Percentiles rank a stretch among this genome's conserved stretches.
phyloP scores from a whole-genome alignment of 2,888 invertebrate genomes.

The Sussaba pulchella region DNA sequence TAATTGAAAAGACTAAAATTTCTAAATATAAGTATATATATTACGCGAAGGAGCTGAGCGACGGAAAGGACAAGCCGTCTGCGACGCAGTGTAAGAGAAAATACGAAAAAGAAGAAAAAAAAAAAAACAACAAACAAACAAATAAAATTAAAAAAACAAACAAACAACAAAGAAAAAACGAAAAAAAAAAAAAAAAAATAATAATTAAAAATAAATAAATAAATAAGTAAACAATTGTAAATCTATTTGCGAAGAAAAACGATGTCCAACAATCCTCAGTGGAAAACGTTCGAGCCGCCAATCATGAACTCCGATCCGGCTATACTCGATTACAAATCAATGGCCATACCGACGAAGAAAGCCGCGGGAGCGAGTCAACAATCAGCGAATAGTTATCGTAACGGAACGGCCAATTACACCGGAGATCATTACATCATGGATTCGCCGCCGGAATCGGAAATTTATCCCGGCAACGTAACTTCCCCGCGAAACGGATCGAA shows the following conservation, averaged over 20 bases:
- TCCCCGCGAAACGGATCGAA: conserved; percentile 81
- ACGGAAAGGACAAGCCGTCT: conserved; percentile 67
- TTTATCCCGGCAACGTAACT: conserved; percentile 78
- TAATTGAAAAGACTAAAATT: conserved; percentile 84
- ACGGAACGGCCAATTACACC: conserved; percentile 86
- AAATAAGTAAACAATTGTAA: conserved; percentile 64
- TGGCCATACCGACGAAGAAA: conserved; percentile 86
- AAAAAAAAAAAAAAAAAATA: conserved; percentile 74
- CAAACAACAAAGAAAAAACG: conserved; percentile 71
- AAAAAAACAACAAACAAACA: conserved; percentile 70
- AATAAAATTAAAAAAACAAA: conserved; percentile 77
- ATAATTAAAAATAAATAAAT: conserved; percentile 76
- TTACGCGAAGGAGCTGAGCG: conserved; percentile 67
- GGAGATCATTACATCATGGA: conserved; percentile 85
- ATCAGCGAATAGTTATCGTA: conserved; percentile 84
- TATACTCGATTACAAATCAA: conserved; percentile 92
- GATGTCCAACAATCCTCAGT: conserved; percentile 95
- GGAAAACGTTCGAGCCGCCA: conserved; percentile 96
- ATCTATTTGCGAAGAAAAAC: conserved; percentile 77
- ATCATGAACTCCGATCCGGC: conserved; percentile 92
- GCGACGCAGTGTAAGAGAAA: conserved; percentile 74
- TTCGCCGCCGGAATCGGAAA: conserved; percentile 79
- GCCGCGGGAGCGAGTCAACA: conserved; percentile 79
- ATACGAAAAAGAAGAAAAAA: conserved; percentile 71
- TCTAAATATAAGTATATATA: conserved; percentile 84